phyloP scores from a whole-genome alignment of 2,888 invertebrate species.

The Philaethria dido region DNA sequence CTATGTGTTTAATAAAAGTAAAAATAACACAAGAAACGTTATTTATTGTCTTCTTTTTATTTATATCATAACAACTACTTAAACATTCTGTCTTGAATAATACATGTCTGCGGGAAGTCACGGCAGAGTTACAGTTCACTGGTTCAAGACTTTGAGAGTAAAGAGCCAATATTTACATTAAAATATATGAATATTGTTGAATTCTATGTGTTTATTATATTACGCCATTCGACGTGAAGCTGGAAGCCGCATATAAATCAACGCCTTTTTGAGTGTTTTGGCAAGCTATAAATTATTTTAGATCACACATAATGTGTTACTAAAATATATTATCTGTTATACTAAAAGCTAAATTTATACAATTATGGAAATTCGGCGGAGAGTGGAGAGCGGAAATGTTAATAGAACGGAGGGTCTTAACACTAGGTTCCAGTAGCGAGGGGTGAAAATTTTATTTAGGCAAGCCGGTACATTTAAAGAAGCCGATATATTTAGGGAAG shows the following conservation, averaged over 20 bases:
- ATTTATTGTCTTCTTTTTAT: conserved; percentile 11
- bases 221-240: not conserved
- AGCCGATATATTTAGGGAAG: too few species aligned
- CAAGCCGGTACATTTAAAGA: too few species aligned
- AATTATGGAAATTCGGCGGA: too few species aligned
- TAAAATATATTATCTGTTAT: too few species aligned
- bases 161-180: conserved; percentile 25
- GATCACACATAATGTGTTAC: not conserved
- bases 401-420: too few species aligned
- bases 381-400: too few species aligned
- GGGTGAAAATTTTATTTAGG: too few species aligned
- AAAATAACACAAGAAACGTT: too few species aligned
- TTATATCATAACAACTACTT: conserved; percentile 14
- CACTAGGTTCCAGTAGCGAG: too few species aligned
- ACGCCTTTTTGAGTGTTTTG: not conserved
- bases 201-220: not conserved
- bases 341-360: too few species aligned
- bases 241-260: not conserved
- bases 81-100: conserved; percentile 29
- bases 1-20: too few species aligned
- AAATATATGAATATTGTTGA: not conserved
- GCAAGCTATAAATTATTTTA: not conserved
- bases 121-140: conserved; percentile 7
- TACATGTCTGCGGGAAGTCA: conserved; percentile 20
- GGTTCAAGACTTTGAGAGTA: conserved; percentile 9